These are phyloP conservation scores for Atta texana DNA, from an alignment of 1,140 invertebrate species.

Conservation along the genomic window DNA sequence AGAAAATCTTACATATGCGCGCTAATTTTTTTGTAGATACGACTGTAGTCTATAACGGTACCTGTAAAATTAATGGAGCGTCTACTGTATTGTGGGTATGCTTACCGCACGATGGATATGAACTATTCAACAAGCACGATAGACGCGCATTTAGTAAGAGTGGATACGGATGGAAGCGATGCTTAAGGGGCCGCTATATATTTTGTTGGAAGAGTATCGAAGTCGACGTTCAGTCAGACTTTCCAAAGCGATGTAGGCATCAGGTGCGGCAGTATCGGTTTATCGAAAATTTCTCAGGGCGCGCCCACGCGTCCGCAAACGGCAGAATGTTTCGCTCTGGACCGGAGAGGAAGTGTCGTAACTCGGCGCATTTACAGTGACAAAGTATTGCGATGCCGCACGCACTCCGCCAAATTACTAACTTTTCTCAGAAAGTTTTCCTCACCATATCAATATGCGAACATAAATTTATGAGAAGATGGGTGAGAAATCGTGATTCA, in stretches of 20 bases:
- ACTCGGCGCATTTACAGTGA: slow-evolving; percentile 54
- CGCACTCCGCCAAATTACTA: slow-evolving; percentile 59
- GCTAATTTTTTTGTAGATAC: slow-evolving; percentile 52
- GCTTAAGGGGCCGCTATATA: slow-evolving; percentile 68
- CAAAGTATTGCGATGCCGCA: slow-evolving; percentile 42
- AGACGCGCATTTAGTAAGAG: slow-evolving; percentile 69
- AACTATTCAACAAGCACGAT: slow-evolving; percentile 72
- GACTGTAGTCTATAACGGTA: slow-evolving; percentile 63
- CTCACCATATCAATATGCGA: slow-evolving; percentile 9
- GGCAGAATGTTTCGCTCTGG: slow-evolving; percentile 41
- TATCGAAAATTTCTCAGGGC: slow-evolving; percentile 66
- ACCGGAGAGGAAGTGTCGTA: slow-evolving; percentile 48
- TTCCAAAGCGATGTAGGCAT: slow-evolving; percentile 59
- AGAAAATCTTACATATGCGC: slow-evolving; percentile 46
- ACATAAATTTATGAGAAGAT: neutral
- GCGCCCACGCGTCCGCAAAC: slow-evolving; percentile 2
- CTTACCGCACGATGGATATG: slow-evolving; percentile 52
- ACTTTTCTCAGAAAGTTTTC: neutral
- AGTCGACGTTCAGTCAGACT: slow-evolving; percentile 60
- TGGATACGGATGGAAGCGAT: slow-evolving; percentile 39
- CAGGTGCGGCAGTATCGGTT: slow-evolving; percentile 67
- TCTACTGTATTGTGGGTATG: slow-evolving; percentile 40
- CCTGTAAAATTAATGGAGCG: slow-evolving; percentile 72
- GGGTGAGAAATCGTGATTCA: slow-evolving; percentile 16
- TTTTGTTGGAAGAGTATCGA: slow-evolving; percentile 66